Evolutionary conservation across 2,113 vertebrate species (phyloP).

Genomic region (Oryzias celebensis): DNA sequence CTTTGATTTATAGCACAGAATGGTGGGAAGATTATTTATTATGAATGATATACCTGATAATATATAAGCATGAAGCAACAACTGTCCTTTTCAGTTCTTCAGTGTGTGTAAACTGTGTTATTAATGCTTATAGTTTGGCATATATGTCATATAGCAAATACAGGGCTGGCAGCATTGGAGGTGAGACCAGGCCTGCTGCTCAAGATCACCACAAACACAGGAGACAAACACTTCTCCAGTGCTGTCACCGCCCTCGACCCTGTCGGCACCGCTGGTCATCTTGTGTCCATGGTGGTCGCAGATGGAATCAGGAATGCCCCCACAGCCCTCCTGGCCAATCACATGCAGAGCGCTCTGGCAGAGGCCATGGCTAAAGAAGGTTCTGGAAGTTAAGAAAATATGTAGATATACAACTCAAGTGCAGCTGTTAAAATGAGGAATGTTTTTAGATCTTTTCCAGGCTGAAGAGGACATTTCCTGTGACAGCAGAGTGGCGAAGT

Average conservation of each 20-base stretch:
- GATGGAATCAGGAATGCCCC: constrained; percentile 74
- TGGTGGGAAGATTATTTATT: no score
- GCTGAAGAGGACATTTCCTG: constrained; percentile 63
- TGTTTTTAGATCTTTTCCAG: constrained; percentile 57
- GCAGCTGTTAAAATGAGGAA: not conserved
- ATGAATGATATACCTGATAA: no score
- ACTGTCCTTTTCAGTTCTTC: no score
- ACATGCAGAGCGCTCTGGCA: constrained; percentile 76
- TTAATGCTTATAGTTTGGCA: not conserved
- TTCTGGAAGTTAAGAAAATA: constrained; percentile 10
- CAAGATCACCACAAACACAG: constrained; percentile 70
- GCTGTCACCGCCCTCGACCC: constrained; percentile 63
- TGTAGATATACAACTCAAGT: no score
- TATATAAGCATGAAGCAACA: no score
- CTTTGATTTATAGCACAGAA: no score
- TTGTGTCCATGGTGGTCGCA: constrained; percentile 77
- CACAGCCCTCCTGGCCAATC: constrained; percentile 79
- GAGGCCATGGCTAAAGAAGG: constrained; percentile 70
- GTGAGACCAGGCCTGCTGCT: constrained; percentile 72
- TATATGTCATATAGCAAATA: constrained; percentile 47
- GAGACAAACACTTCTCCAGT: constrained; percentile 69
- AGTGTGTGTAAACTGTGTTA: not conserved
- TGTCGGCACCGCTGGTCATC: constrained; percentile 72
- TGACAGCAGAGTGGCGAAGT: constrained; percentile 65
- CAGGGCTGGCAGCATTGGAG: constrained; percentile 73